Percentiles rank a stretch among this genome's conserved stretches.
Evolutionary conservation across 2,113 vertebrate species (phyloP).

Genomic region (Chloropsis hardwickii): DNA sequence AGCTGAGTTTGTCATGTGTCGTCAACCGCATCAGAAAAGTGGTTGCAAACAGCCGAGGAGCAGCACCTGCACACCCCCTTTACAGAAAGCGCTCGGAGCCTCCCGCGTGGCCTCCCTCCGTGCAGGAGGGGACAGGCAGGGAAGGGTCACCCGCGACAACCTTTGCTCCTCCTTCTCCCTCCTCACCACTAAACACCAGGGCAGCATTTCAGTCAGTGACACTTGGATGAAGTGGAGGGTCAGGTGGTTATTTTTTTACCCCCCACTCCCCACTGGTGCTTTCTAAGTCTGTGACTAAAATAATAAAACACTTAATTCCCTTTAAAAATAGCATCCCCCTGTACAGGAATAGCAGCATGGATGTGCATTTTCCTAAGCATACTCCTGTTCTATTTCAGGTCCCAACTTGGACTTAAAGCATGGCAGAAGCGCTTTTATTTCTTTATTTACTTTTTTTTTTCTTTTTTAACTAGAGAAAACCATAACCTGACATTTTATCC

Average conservation of each 20-base stretch:
- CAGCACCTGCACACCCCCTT: conserved; percentile 80
- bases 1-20: conserved; percentile 95
- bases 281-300: not conserved
- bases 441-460: not conserved
- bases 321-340: not conserved
- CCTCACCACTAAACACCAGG: not conserved
- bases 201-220: not conserved
- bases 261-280: rapidly evolving
- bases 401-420: not conserved
- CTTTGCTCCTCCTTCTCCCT: not conserved
- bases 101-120: not conserved
- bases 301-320: not conserved
- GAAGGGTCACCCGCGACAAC: not conserved
- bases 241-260: not conserved
- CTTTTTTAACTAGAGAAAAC: not conserved
- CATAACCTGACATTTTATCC: not conserved
- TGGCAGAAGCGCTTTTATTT: not conserved
- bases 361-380: not conserved
- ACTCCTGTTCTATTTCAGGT: not conserved
- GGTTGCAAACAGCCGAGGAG: conserved; percentile 95
- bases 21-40: conserved; percentile 99
- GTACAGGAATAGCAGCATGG: not conserved
- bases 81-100: conserved; percentile 80
- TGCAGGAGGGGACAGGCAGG: conserved; percentile 23
- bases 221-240: not conserved